Conservation (phyloP, 2,888 invertebrate genomes). For the Nomada ferruginata region DNA sequence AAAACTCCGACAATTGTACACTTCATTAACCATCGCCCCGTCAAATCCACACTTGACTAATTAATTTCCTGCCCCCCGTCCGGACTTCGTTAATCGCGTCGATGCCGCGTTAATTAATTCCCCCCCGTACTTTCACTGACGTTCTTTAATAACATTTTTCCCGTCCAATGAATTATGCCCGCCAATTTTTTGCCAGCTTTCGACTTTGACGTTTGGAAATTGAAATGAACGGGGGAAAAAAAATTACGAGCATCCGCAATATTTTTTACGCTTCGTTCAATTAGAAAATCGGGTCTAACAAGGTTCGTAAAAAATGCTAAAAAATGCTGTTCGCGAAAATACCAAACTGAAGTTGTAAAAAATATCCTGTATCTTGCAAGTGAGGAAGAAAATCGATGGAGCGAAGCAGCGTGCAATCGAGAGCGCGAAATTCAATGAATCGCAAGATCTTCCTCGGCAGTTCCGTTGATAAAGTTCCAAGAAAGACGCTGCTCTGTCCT, state of each 20-base stretch:
- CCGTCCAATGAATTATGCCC: background rate
- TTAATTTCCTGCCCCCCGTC: slow-evolving; percentile 19
- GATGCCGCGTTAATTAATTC: slow-evolving; percentile 23
- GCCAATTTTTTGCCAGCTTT: background rate
- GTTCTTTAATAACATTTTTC: background rate
- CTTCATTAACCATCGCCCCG: slow-evolving; percentile 26
- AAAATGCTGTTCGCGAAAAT: too few relatives aligned
- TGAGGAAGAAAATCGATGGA: too few relatives aligned
- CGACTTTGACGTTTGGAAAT: background rate
- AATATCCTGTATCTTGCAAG: too few relatives aligned
- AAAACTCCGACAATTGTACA: slow-evolving; percentile 22
- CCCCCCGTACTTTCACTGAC: background rate
- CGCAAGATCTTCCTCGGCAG: background rate
- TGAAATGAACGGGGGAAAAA: too few relatives aligned
- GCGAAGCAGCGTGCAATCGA: background rate
- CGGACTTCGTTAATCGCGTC: slow-evolving; percentile 22
- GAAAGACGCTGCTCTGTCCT: background rate
- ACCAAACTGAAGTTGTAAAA: too few relatives aligned
- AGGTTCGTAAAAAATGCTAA: too few relatives aligned
- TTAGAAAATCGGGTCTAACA: too few relatives aligned
- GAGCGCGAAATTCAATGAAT: background rate
- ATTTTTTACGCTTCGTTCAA: too few relatives aligned
- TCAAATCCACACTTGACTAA: slow-evolving; percentile 30
- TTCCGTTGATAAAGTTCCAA: too few relatives aligned
- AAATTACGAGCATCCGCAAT: too few relatives aligned